Percentiles rank a stretch among this genome's conserved stretches.
Evolutionary conservation across 1,140 invertebrate species (phyloP).

Genomic region (Drosophila aff.): DNA sequence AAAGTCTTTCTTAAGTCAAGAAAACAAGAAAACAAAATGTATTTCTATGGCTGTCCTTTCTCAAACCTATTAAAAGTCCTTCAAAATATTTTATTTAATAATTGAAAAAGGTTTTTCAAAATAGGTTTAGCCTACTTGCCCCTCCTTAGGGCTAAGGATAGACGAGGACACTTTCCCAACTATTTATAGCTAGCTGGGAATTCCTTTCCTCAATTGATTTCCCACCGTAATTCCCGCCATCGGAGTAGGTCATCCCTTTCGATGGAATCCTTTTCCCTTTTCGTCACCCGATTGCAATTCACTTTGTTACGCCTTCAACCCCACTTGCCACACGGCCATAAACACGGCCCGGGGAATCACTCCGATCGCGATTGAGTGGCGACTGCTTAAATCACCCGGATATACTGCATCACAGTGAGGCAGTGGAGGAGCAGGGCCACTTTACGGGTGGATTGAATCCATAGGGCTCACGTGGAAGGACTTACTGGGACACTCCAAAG

Average conservation of each 20-base stretch:
- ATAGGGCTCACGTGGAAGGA: constrained; percentile 34
- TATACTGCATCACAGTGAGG: constrained; percentile 3
- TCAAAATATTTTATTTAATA: background rate
- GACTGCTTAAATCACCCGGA: constrained; percentile 33
- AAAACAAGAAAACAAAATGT: background rate
- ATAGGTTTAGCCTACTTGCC: background rate
- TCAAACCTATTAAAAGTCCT: background rate
- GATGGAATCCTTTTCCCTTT: background rate
- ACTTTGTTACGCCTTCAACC: constrained; percentile 1
- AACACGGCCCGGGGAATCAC: constrained; percentile 20
- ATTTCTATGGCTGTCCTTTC: background rate
- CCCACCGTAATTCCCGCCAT: background rate
- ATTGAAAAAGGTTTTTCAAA: too few species aligned
- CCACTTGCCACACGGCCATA: constrained; percentile 16
- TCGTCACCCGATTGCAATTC: constrained; percentile 12
- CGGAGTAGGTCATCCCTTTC: background rate
- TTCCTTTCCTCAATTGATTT: constrained; percentile 2
- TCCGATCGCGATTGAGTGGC: constrained; percentile 23
- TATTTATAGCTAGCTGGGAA: background rate
- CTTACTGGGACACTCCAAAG: constrained; percentile 10
- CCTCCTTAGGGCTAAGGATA: background rate
- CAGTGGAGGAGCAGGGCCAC: constrained; percentile 18
- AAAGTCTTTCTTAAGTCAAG: background rate
- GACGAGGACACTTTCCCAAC: background rate
- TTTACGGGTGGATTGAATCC: constrained; percentile 42